Evolutionary conservation across 2,797 vertebrate species (phyloP), one percentile per base, ranked within the genome.

Genomic region (Pipistrellus pipistrellus): DNA sequence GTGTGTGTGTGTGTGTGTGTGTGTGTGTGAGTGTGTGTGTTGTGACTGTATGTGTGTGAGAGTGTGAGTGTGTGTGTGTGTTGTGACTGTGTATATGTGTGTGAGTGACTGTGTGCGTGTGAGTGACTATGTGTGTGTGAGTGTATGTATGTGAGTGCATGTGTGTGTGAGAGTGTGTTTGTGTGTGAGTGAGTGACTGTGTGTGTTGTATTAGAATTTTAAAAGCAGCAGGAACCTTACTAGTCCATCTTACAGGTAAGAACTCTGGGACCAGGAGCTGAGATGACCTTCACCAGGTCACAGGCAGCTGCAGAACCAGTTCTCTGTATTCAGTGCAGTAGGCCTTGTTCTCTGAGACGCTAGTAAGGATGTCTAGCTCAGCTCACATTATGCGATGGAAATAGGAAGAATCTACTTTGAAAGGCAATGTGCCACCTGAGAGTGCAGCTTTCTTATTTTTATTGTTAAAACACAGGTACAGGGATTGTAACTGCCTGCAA

Each of bases 381-480:
- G 18, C 3, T 87, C 30, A 30, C 32, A 30, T 41, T 38, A 48
- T 32, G 30, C 51, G 27, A 1, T 12, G n/a, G 10, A 73, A 75
- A 80, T 11, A 68, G 64, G 25, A 81, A 64, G 30, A 75, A 95
- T 48, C 46, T 53, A n/a, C 32, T 88, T 89, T 90, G 73, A 87
- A 53, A 72, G 30, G 12, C 57, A 55, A 23, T 66, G 30, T 71
- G 30, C 38, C 78, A n/a, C 73, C 6, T 66, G 86, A 91, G 20
- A 68, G 3, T 71, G 15, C 3, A 69, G 18, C 38, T 27, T n/a
- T 75, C 87, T 93, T 95, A 35, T 64, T 85, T 87, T 96, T 84
- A 82, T 85, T 95, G 94, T 94, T 69, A 72, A 91, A 93, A 78
- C 18, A 27, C 53, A 32, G 2, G 23, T 66, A 2, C 83, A 17